Evolutionary conservation across 1,140 invertebrate genomes (phyloP).

Genomic region (Nephotettix cincticeps): DNA sequence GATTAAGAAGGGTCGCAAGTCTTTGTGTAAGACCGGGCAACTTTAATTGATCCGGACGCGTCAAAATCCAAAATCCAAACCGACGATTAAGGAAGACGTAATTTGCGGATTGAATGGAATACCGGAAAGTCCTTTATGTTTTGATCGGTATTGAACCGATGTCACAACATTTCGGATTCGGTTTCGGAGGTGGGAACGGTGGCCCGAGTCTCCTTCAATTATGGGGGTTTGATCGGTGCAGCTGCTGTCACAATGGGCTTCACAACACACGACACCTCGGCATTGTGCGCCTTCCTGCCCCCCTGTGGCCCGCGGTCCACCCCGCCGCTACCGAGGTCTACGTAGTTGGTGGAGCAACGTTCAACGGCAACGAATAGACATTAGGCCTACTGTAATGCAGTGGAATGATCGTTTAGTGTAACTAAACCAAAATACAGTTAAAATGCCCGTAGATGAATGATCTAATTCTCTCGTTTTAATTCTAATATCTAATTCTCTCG

Average conservation of each 20-base stretch:
- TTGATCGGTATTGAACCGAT: conserved; percentile 14
- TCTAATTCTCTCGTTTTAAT: too few species aligned
- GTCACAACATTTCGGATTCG: conserved; percentile 21
- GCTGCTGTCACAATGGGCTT: background rate
- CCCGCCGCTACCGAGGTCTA: too few species aligned
- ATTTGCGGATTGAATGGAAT: background rate
- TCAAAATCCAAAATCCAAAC: background rate
- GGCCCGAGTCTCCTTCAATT: conserved; percentile 3
- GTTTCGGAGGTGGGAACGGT: background rate
- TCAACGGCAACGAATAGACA: too few species aligned
- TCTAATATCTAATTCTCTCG: too few species aligned
- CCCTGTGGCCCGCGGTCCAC: background rate
- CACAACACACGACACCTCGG: conserved; percentile 14
- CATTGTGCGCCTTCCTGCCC: conserved; percentile 14
- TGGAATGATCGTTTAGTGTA: too few species aligned
- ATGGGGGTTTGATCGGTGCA: background rate
- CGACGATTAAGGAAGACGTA: background rate
- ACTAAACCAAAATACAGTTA: too few species aligned
- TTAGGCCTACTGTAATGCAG: too few species aligned
- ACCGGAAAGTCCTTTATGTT: conserved; percentile 17
- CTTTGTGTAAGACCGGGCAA: background rate
- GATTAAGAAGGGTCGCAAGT: background rate
- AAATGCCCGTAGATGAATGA: too few species aligned
- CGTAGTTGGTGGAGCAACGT: too few species aligned
- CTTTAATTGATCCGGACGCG: background rate